These are phyloP conservation scores for Clinocottus analis DNA, from an alignment of 2,113 vertebrate species.

Conservation along the genomic window DNA sequence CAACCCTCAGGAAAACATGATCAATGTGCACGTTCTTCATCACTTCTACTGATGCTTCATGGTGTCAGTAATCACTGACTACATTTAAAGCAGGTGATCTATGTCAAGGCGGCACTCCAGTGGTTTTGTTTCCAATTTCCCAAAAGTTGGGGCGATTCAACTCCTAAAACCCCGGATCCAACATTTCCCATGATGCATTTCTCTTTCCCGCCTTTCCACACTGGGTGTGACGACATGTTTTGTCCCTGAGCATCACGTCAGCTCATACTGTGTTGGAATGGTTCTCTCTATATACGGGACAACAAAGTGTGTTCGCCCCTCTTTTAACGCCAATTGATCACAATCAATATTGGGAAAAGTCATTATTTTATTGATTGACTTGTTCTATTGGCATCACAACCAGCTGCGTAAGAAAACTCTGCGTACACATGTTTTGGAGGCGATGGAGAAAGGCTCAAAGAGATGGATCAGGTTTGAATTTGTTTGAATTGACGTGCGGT, in stretches of 20 bases:
- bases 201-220: not conserved
- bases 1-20: slow-evolving; percentile 49
- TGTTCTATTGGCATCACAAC: too few relatives aligned
- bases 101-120: not conserved
- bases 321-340: too few relatives aligned
- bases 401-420: too few relatives aligned
- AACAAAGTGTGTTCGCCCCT: too few relatives aligned
- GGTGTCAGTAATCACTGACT: slow-evolving; percentile 51
- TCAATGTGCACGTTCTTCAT: slow-evolving; percentile 62
- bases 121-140: not conserved
- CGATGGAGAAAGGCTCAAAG: too few relatives aligned
- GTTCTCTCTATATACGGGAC: too few relatives aligned
- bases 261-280: too few relatives aligned
- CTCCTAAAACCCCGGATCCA: not conserved
- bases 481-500: too few relatives aligned
- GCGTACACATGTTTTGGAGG: too few relatives aligned
- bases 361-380: too few relatives aligned
- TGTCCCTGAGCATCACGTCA: not conserved
- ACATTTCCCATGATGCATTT: not conserved
- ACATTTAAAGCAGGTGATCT: not conserved
- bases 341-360: too few relatives aligned
- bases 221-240: not conserved
- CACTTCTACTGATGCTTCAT: slow-evolving; percentile 74
- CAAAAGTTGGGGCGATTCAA: not conserved
- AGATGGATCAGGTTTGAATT: too few relatives aligned